Base-by-base conservation (phyloP, 2,888 invertebrate species). In the Hirudinaria manillensis region DNA sequence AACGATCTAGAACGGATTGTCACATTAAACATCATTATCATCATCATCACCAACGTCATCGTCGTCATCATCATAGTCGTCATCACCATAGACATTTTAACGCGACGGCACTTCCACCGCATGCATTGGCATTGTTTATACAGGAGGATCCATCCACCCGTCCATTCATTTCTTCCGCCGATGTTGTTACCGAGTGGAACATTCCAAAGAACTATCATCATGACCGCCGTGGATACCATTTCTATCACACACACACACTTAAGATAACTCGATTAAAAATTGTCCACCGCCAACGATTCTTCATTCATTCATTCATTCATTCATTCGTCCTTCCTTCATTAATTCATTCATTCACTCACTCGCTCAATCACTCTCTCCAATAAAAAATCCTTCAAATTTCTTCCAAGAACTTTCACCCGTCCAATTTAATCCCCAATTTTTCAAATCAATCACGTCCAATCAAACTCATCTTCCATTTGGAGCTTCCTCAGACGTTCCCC, bases 21-120 rank as follows among this genome's bases (percentile, higher is more conserved):
- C 45, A 10, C 45, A 45, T 4, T 45, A 6, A 10, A 45, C 16
- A 10, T 7, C 45, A 45, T 45, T 10, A 68, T 68, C 68, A 32
- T 32, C 68, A 68, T 68, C 68, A 32, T 68, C 68, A 32, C 29
- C 34, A 32, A 29, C 68, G 68, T 68, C 21, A 10, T 34, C 68
- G 36, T 32, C 68, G 24, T 32, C 68, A 32, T 32, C 34, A 32
- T 68, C 27, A 32, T 32, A 2, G 29, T 68, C 68, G 29, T 67
- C 67, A 19, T 67, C 67, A 67, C 19, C 67, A 21, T 67, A 4
- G 19, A 29, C 68, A 29, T 68, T 1, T 45, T 45, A 45, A 45
- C 45, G 3, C 45, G 3, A 6, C 45, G 10, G 6, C 16, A 45
- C 13, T 10, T 45, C 45, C 45, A 45, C 10, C 13, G 13, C 45